phyloP scores from a whole-genome alignment of 1,140 invertebrate genomes.

The Cherax destructor region DNA sequence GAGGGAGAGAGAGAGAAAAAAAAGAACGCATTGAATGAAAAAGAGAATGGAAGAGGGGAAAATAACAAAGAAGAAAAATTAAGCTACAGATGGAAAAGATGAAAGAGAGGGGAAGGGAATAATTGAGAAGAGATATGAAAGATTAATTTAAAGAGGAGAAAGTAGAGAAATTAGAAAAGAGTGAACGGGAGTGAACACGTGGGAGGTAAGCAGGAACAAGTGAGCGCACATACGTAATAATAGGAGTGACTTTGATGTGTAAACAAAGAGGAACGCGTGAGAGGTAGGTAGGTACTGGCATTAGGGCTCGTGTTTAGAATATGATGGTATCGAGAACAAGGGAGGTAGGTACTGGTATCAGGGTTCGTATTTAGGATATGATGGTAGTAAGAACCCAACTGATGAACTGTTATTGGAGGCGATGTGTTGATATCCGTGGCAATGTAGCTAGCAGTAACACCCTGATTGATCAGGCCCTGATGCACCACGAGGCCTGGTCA shows the following conservation, averaged over 20 bases:
- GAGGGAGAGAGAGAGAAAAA: not conserved
- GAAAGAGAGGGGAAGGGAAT: not conserved
- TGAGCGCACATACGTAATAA: not conserved
- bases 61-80: not conserved
- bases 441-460: too few species aligned
- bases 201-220: not conserved
- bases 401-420: too few species aligned
- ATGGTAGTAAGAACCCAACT: too few species aligned
- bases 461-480: too few species aligned
- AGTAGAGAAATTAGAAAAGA: not conserved
- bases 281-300: too few species aligned
- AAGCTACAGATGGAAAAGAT: not conserved
- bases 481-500: too few species aligned
- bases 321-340: too few species aligned
- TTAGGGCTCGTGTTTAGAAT: too few species aligned
- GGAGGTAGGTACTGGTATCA: too few species aligned
- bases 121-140: not conserved
- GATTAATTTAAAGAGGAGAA: not conserved
- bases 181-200: not conserved
- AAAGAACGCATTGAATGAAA: not conserved
- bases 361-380: too few species aligned
- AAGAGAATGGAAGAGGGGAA: not conserved
- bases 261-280: too few species aligned
- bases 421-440: too few species aligned
- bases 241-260: not conserved